Evolutionary conservation across 2,888 invertebrate genomes (phyloP).

Genomic region (Phengaris arion): DNA sequence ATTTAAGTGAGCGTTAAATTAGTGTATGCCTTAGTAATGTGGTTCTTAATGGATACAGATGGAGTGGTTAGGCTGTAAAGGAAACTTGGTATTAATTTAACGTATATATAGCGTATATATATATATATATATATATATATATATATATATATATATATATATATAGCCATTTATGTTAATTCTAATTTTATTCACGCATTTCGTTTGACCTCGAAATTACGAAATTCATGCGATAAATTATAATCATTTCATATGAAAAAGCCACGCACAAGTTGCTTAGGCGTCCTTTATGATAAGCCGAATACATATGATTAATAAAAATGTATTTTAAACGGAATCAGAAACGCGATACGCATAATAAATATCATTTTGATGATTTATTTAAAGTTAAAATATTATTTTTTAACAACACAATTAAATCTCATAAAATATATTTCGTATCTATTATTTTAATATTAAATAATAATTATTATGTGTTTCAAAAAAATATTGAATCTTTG

Average conservation of each 20-base stretch:
- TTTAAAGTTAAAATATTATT: not conserved
- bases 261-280: constrained; percentile 35
- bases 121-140: too few species aligned
- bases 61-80: constrained; percentile 24
- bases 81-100: not conserved
- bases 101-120: too few species aligned
- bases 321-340: not conserved
- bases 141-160: too few species aligned
- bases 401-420: not conserved
- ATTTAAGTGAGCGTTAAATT: not conserved
- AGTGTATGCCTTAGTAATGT: constrained; percentile 15
- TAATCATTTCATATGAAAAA: constrained; percentile 34
- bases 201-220: constrained; percentile 11
- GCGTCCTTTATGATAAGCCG: constrained; percentile 25
- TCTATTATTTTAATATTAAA: too few species aligned
- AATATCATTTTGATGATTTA: not conserved
- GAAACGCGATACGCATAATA: not conserved
- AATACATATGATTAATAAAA: not conserved
- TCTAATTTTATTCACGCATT: not conserved
- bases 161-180: not conserved
- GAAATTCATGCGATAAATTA: constrained; percentile 23
- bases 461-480: too few species aligned
- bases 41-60: not conserved
- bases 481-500: too few species aligned
- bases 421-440: too few species aligned